phyloP scores from a whole-genome alignment of 2,888 invertebrate genomes.

The Neria commutata region DNA sequence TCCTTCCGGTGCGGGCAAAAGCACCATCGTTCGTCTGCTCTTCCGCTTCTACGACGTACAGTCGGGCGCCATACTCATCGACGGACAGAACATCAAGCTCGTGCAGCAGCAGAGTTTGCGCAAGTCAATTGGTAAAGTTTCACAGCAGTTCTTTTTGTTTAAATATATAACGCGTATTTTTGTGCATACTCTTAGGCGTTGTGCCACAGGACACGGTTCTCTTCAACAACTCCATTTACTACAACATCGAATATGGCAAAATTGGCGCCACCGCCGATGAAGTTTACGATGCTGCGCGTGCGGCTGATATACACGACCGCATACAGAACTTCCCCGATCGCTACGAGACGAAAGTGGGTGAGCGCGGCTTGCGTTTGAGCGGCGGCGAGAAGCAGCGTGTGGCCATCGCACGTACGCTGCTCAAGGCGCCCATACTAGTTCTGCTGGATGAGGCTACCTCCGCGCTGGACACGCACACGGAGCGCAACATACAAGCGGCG shows the following conservation, averaged over 20 bases:
- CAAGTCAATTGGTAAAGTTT: conserved; percentile 67
- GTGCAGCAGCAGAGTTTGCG: conserved; percentile 86
- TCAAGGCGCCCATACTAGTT: conserved; percentile 90
- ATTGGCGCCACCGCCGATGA: conserved; percentile 79
- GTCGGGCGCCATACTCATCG: conserved; percentile 83
- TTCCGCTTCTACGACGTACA: conserved; percentile 97
- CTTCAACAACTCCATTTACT: conserved; percentile 91
- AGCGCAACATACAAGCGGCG: conserved; percentile 91
- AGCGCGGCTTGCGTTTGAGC: conserved; percentile 90
- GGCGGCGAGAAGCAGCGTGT: conserved; percentile 98
- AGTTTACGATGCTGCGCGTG: conserved; percentile 85
- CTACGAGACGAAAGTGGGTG: conserved; percentile 90
- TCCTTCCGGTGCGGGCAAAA: conserved; percentile 91
- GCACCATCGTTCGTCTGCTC: conserved; percentile 91
- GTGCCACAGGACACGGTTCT: conserved; percentile 98
- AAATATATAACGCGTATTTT: not conserved
- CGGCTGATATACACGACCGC: conserved; percentile 92
- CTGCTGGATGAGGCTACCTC: conserved; percentile 95
- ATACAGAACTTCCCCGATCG: conserved; percentile 90
- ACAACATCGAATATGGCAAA: conserved; percentile 93
- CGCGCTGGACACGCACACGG: conserved; percentile 94
- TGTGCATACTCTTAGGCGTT: conserved; percentile 66
- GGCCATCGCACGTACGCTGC: conserved; percentile 92
- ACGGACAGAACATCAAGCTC: conserved; percentile 86
- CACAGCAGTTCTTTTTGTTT: not conserved